Conservation (phyloP, 1,140 invertebrate species). For the Dendroctonus ponderosae region DNA sequence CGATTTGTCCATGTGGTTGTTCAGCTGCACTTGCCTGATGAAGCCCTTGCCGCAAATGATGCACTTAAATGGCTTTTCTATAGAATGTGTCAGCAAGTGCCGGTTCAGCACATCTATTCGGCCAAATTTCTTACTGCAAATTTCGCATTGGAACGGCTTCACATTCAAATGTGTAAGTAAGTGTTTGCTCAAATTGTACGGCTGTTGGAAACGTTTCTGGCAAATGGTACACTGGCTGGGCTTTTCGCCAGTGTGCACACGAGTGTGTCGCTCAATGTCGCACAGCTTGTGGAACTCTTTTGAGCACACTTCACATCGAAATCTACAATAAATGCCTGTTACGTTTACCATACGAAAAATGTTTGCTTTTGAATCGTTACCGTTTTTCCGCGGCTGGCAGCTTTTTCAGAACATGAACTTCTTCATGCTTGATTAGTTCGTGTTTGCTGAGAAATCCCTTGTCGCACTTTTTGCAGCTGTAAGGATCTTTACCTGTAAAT, state of each 20-base stretch:
- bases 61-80: conserved; percentile 44
- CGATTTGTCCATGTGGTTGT: conserved; percentile 24
- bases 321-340: conserved; percentile 29
- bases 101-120: conserved; percentile 45
- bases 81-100: conserved; percentile 45
- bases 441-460: conserved; percentile 37
- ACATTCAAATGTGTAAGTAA: conserved; percentile 75
- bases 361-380: not conserved
- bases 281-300: conserved; percentile 46
- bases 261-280: conserved; percentile 45
- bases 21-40: conserved; percentile 37
- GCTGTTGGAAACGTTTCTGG: conserved; percentile 74
- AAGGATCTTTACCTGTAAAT: conserved; percentile 42
- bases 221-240: conserved; percentile 73
- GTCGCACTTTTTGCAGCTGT: conserved; percentile 42
- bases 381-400: conserved; percentile 19
- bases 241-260: conserved; percentile 61
- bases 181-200: conserved; percentile 85
- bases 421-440: conserved; percentile 36
- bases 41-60: conserved; percentile 42
- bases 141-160: conserved; percentile 76
- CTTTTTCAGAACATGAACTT: conserved; percentile 40
- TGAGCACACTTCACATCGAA: conserved; percentile 40
- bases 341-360: not conserved
- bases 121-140: conserved; percentile 45